A percentile compares a stretch with the other conserved stretches of the same genome.
Conservation (phyloP, 2,797 vertebrate genomes). For the Pangasius larnaudii region DNA sequence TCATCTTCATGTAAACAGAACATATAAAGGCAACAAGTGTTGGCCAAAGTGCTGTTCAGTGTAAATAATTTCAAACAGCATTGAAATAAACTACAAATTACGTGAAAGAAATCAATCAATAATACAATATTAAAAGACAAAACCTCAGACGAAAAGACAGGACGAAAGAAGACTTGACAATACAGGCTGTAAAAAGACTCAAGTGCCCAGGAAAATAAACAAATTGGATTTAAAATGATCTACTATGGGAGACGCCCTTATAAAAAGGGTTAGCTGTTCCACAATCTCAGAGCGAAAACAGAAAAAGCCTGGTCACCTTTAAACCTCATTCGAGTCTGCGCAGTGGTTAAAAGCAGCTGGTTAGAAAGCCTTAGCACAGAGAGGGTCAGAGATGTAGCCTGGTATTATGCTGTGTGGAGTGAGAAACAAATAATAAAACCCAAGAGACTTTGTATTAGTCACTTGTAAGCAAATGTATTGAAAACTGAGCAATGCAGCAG, state of each 20-base stretch:
- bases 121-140: neutral
- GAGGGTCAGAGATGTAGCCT: neutral
- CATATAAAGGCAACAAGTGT: neutral
- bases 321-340: neutral
- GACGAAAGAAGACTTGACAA: neutral
- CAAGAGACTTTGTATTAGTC: neutral
- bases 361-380: neutral
- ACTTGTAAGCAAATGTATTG: neutral
- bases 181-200: neutral
- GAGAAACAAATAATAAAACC: neutral
- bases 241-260: neutral
- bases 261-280: neutral
- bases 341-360: neutral
- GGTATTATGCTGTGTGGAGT: neutral
- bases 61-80: neutral
- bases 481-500: neutral
- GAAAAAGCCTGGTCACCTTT: neutral
- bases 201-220: neutral
- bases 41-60: neutral
- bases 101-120: neutral
- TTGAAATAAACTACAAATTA: neutral
- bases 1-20: neutral
- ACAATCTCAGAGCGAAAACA: neutral
- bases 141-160: neutral
- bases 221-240: neutral